These are phyloP conservation scores for Lasioglossum villosulum DNA, from an alignment of 2,888 invertebrate species.

Conservation along the genomic window DNA sequence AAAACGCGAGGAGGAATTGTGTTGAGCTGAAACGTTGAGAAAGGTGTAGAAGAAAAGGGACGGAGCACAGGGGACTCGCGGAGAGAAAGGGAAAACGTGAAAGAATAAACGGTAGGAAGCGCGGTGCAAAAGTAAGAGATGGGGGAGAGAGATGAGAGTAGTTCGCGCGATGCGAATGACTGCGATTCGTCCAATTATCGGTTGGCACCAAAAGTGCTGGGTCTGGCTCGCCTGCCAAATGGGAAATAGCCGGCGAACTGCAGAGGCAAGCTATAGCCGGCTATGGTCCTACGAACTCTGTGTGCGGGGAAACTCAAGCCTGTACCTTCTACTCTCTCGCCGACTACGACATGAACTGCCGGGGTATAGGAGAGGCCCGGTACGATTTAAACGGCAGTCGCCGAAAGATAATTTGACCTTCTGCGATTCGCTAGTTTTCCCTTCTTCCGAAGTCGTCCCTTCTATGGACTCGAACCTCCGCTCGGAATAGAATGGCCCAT, in stretches of 20 bases:
- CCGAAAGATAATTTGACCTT: slow-evolving; percentile 72
- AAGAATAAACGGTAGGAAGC: slow-evolving; percentile 21
- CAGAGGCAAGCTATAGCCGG: slow-evolving; percentile 75
- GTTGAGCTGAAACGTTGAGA: slow-evolving; percentile 27
- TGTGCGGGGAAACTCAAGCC: slow-evolving; percentile 58
- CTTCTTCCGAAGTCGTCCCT: slow-evolving; percentile 41
- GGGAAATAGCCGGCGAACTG: slow-evolving; percentile 80
- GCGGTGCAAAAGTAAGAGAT: slow-evolving; percentile 20
- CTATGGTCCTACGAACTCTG: slow-evolving; percentile 71
- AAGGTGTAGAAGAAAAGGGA: not conserved
- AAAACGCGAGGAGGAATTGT: slow-evolving; percentile 23
- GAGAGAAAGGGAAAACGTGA: slow-evolving; percentile 17
- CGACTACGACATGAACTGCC: slow-evolving; percentile 66
- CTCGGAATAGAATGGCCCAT: slow-evolving; percentile 19
- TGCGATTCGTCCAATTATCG: slow-evolving; percentile 82
- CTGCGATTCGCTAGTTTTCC: slow-evolving; percentile 63
- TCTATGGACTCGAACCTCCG: slow-evolving; percentile 42
- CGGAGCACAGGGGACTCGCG: not conserved
- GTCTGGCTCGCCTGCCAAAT: slow-evolving; percentile 82
- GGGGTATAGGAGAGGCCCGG: slow-evolving; percentile 51
- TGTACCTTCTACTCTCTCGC: slow-evolving; percentile 51
- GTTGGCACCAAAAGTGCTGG: slow-evolving; percentile 83
- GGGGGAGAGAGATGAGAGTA: slow-evolving; percentile 60
- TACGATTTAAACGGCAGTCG: slow-evolving; percentile 72
- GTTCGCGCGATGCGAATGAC: slow-evolving; percentile 80